These are phyloP conservation scores for Pseudomugil tenellus DNA, from an alignment of 2,797 vertebrate species.

Conservation along the genomic window DNA sequence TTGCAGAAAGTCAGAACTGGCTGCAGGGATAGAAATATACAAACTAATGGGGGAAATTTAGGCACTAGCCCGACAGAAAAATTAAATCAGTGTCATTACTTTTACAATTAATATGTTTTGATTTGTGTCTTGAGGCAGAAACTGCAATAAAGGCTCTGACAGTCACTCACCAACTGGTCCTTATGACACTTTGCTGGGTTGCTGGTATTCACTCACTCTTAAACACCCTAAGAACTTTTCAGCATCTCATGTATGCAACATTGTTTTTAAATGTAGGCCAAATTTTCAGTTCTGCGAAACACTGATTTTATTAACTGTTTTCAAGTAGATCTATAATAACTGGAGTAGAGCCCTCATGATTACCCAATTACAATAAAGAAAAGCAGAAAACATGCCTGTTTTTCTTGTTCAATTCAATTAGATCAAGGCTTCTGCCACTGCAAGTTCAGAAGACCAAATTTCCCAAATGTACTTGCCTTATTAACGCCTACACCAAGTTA, in stretches of 20 bases:
- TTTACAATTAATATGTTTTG: conserved; percentile 68
- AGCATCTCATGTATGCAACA: conserved; percentile 23
- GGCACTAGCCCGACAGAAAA: conserved; percentile 56
- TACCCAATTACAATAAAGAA: conserved; percentile 49
- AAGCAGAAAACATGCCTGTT: conserved; percentile 55
- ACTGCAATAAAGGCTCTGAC: conserved; percentile 40
- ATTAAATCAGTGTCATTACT: conserved; percentile 64
- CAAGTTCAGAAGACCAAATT: conserved; percentile 59
- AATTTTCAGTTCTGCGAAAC: conserved; percentile 35
- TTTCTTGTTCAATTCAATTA: conserved; percentile 64
- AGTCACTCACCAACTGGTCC: conserved; percentile 47
- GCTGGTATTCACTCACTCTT: conserved; percentile 51
- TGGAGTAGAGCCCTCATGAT: conserved; percentile 55
- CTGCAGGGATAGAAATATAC: conserved; percentile 50
- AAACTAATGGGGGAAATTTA: conserved; percentile 62
- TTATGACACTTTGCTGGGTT: conserved; percentile 44
- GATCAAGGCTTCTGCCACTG: conserved; percentile 58
- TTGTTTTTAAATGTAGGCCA: conserved; percentile 30
- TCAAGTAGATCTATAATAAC: conserved; percentile 49
- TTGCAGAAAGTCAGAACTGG: conserved; percentile 33
- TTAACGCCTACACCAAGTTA: conserved; percentile 49
- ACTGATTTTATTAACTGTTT: conserved; percentile 44
- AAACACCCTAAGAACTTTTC: conserved; percentile 20
- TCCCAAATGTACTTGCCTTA: conserved; percentile 53
- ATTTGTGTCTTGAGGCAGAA: conserved; percentile 60